Base-by-base conservation (phyloP, 2,113 vertebrate genomes). In the Aphelocoma coerulescens region DNA sequence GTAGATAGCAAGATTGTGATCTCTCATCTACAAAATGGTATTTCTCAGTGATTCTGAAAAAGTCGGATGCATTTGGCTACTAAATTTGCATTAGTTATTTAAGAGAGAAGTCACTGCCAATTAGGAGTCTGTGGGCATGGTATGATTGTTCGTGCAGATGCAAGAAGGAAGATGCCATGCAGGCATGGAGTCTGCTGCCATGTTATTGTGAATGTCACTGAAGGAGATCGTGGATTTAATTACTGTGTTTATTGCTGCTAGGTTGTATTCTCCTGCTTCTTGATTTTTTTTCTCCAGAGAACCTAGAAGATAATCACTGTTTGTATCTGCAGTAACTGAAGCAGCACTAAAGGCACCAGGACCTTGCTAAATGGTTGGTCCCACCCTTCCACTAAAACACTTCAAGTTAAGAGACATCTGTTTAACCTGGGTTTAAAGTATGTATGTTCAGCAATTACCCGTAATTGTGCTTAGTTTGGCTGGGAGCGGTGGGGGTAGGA, bases 191-290 rank as follows among this genome's bases (percentile, higher is more conserved):
- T 66, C 93, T 95, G 87, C 92, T 96, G 89, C 82, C 32, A 27
- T 63, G 91, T 85, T 90, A 27, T 18, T 52, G 78, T 91, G 44
- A 85, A 91, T 86, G 69, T 84, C 93, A 76, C 86, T 22, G 27
- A 59, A 92, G 79, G 76, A 88, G 77, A 94, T 61, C 12, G 19
- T 49, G 35, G 91, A 49, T 97, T 93, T 95, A 74, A 96, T 95
- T 78, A 73, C 49, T 68, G 41, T 65, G 18, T 92, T 95, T 78
- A 41, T 91, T 89, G 79, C 63, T 92, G 43, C 91, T 95, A 1
- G 80, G 69, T 84, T 96, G 65, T 89, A 16, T 85, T 49, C 78
- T 96, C 65, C 68, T 61, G 9, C 80, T 92, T 91, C 79, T 89
- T 65, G 51, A 49, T 84, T 78, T 93, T 57, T 26, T 33, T 85